A percentile compares a stretch with the other conserved stretches of the same genome.
Evolutionary conservation across 2,797 vertebrate genomes (phyloP).

Genomic region (Spinus olivaceus): DNA sequence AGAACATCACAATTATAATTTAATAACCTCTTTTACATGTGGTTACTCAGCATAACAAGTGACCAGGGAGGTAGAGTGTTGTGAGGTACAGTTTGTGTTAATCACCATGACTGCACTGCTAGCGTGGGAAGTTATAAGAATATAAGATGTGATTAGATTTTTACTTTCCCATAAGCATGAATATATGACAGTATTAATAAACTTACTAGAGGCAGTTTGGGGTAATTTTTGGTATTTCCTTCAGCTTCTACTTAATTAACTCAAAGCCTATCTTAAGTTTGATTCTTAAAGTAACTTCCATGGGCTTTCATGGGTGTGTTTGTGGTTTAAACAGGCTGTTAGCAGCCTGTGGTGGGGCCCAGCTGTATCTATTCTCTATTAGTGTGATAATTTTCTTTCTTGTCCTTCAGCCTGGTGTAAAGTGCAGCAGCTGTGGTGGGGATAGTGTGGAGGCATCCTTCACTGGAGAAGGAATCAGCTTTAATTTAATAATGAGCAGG

Average conservation of each 20-base stretch:
- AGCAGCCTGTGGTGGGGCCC: no score
- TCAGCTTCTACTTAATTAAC: not conserved
- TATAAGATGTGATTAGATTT: not conserved
- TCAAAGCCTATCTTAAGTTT: not conserved
- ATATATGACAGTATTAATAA: not conserved
- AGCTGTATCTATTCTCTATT: not conserved
- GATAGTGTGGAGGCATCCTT: fast-evolving
- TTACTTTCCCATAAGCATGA: not conserved
- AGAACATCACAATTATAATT: not conserved
- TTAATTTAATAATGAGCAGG: not conserved
- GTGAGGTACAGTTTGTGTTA: no score
- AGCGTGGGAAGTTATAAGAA: fast-evolving
- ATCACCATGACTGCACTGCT: not conserved
- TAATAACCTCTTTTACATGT: not conserved
- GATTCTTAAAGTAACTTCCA: not conserved
- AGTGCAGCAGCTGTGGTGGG: not conserved
- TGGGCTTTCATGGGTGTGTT: not conserved
- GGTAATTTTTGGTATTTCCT: not conserved
- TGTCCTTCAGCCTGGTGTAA: not conserved
- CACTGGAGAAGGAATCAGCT: not conserved
- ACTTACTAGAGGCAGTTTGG: not conserved
- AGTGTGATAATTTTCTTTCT: not conserved
- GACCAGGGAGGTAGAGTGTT: fast-evolving
- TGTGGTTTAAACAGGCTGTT: not conserved
- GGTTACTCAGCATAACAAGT: not conserved